phyloP scores from a whole-genome alignment of 2,888 invertebrate genomes.

The Archips crataeganus region DNA sequence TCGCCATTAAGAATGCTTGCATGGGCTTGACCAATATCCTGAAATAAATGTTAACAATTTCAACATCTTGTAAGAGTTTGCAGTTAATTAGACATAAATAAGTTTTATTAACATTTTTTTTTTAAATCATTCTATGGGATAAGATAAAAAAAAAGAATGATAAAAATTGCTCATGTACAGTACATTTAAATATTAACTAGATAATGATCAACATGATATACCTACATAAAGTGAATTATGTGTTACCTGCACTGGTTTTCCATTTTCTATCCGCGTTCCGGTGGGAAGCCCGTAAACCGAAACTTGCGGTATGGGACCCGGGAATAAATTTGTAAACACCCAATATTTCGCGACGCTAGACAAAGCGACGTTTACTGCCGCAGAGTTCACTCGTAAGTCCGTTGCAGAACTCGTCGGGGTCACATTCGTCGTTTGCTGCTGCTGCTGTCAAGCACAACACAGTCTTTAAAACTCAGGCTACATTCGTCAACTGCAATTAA shows the following conservation, averaged over 20 bases:
- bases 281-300: constrained; percentile 89
- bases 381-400: constrained; percentile 87
- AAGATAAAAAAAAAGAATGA: not conserved
- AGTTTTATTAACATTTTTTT: not conserved
- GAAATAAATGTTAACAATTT: constrained; percentile 49
- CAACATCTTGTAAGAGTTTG: no score
- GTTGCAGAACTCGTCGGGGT: constrained; percentile 86
- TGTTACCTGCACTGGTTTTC: constrained; percentile 87
- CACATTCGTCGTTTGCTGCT: constrained; percentile 68
- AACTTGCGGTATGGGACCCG: constrained; percentile 91
- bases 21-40: constrained; percentile 81
- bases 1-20: constrained; percentile 81
- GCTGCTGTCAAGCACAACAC: constrained; percentile 67
- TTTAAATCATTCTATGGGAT: not conserved
- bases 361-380: constrained; percentile 89
- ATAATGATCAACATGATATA: not conserved
- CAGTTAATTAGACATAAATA: not conserved
- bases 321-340: constrained; percentile 93
- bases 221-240: not conserved
- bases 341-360: constrained; percentile 93
- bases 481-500: constrained; percentile 61
- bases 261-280: constrained; percentile 86
- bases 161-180: not conserved
- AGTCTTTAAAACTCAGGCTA: constrained; percentile 75
- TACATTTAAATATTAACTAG: not conserved